A percentile compares a stretch with the other conserved stretches of the same genome.
Conservation (phyloP, 2,888 invertebrate genomes). For the Bellardia pandia region DNA sequence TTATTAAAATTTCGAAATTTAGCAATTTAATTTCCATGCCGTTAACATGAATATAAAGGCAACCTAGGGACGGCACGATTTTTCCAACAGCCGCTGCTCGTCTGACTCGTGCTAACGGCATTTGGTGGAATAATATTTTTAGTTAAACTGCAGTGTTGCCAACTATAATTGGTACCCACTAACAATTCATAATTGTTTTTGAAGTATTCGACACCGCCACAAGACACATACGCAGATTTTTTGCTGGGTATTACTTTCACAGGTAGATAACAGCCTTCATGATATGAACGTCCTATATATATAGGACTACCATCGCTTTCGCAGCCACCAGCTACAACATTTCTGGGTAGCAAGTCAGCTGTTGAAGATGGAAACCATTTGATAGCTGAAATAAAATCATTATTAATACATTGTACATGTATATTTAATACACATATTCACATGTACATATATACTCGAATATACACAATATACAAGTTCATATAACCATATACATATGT, state of each 20-base stretch:
- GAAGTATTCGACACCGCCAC: constrained; percentile 85
- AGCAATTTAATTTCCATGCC: constrained; percentile 83
- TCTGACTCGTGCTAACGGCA: constrained; percentile 81
- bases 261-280: constrained; percentile 86
- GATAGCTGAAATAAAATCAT: constrained; percentile 79
- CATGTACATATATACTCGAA: too few species aligned
- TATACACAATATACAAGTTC: too few species aligned
- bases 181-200: constrained; percentile 84
- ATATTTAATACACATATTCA: too few species aligned
- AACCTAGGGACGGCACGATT: constrained; percentile 85
- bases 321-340: constrained; percentile 81
- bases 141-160: constrained; percentile 84
- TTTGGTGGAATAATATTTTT: constrained; percentile 75
- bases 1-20: constrained; percentile 83
- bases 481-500: too few species aligned
- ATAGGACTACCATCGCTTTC: constrained; percentile 82
- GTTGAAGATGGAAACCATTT: constrained; percentile 81
- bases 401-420: too few species aligned
- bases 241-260: constrained; percentile 86
- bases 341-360: constrained; percentile 79
- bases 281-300: constrained; percentile 84
- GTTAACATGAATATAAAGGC: constrained; percentile 84
- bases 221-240: constrained; percentile 79
- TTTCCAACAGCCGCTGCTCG: constrained; percentile 86
- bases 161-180: constrained; percentile 85